phyloP scores from a whole-genome alignment of 2,888 invertebrate species.

The Drosophila testacea region DNA sequence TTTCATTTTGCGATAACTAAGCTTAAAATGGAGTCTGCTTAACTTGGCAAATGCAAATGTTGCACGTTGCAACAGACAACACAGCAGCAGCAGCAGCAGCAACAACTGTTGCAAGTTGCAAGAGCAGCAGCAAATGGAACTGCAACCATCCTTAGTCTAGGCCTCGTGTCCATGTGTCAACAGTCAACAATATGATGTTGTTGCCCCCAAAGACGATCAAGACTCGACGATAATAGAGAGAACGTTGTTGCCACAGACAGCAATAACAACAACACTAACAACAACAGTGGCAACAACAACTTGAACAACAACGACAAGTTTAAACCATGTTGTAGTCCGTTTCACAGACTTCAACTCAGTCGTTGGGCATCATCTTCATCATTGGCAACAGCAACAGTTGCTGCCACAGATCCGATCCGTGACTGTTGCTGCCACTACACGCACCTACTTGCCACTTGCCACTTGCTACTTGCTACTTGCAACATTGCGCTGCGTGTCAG shows the following conservation, averaged over 20 bases:
- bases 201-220: slow-evolving; percentile 59
- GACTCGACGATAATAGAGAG: slow-evolving; percentile 69
- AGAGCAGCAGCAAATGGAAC: too few species aligned
- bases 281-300: slow-evolving; percentile 9
- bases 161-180: slow-evolving; percentile 77
- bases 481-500: slow-evolving; percentile 23
- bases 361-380: slow-evolving; percentile 66
- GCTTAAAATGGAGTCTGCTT: slow-evolving; percentile 51
- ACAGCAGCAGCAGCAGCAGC: background rate
- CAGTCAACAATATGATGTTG: slow-evolving; percentile 77
- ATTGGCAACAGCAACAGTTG: slow-evolving; percentile 32
- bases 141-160: slow-evolving; percentile 15
- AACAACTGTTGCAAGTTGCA: slow-evolving; percentile 6
- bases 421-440: slow-evolving; percentile 26
- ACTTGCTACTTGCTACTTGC: background rate
- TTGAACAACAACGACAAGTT: slow-evolving; percentile 31
- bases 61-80: slow-evolving; percentile 56
- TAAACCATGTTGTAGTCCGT: slow-evolving; percentile 46
- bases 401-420: slow-evolving; percentile 15
- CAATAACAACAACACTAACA: slow-evolving; percentile 13
- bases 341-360: slow-evolving; percentile 44
- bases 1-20: slow-evolving; percentile 66
- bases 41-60: slow-evolving; percentile 75
- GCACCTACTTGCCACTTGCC: slow-evolving; percentile 19
- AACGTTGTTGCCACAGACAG: slow-evolving; percentile 24